Evolutionary conservation across 1,140 invertebrate species (phyloP).

Genomic region (Pollicipes pollicipes): DNA sequence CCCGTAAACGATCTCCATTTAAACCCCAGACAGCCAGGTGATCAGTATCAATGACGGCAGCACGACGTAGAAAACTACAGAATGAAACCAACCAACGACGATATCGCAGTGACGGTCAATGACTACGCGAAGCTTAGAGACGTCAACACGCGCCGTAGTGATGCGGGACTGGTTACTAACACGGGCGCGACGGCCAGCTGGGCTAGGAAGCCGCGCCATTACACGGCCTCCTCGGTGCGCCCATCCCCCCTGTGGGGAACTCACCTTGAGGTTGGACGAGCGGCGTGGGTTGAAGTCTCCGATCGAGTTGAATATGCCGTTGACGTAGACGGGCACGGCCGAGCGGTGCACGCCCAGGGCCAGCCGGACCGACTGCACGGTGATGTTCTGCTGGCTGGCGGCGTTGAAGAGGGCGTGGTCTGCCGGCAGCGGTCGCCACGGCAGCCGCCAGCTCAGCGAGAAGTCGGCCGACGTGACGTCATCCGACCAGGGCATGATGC

Average conservation of each 20-base stretch:
- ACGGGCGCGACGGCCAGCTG: too few relatives aligned
- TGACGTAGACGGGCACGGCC: constrained; percentile 15
- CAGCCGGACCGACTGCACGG: not conserved
- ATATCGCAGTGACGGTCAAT: too few relatives aligned
- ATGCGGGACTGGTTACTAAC: too few relatives aligned
- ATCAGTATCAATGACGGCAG: not conserved
- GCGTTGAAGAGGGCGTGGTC: not conserved
- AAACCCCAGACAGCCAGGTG: not conserved
- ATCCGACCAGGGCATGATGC: not conserved
- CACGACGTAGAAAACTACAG: not conserved
- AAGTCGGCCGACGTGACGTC: not conserved
- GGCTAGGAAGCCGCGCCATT: too few relatives aligned
- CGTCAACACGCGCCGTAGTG: too few relatives aligned
- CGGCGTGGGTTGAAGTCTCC: constrained; percentile 17
- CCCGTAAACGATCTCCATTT: not conserved
- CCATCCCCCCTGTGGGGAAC: too few relatives aligned
- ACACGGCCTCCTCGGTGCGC: too few relatives aligned
- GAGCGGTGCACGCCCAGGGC: not conserved
- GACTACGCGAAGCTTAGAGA: too few relatives aligned
- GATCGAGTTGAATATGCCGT: constrained; percentile 15
- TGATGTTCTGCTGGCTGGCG: not conserved
- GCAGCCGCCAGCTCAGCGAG: not conserved
- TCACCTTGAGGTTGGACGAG: constrained; percentile 14
- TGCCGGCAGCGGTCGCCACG: not conserved
- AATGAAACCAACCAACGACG: not conserved